A percentile compares a stretch with the other conserved stretches of the same genome.
phyloP scores from a whole-genome alignment of 2,888 invertebrate genomes.

The Coenonympha glycerion region DNA sequence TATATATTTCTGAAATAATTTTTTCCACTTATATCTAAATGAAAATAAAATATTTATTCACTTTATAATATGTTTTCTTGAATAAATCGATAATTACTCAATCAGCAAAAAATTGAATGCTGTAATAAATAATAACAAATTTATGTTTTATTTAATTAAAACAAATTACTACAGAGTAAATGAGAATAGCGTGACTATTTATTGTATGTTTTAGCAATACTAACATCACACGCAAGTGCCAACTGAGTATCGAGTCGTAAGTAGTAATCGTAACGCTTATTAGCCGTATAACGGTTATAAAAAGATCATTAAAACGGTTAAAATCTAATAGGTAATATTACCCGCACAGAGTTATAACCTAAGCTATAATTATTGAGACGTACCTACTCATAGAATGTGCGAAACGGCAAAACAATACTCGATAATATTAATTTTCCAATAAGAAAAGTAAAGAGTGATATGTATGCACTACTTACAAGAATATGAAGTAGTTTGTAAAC shows the following conservation, averaged over 20 bases:
- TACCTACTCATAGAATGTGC: conserved; percentile 2
- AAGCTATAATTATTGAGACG: not conserved
- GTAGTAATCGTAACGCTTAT: conserved; percentile 33
- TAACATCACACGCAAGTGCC: too few species aligned
- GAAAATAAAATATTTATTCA: too few species aligned
- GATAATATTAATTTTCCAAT: not conserved
- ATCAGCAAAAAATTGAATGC: too few species aligned
- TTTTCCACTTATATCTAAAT: too few species aligned
- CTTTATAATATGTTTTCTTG: too few species aligned
- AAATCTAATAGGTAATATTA: conserved; percentile 15
- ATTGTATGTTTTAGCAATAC: too few species aligned
- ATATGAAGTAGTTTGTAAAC: not conserved
- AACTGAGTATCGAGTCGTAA: not conserved
- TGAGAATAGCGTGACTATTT: too few species aligned
- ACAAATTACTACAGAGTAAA: too few species aligned
- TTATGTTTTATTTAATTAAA: too few species aligned
- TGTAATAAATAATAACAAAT: too few species aligned
- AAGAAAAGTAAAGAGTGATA: not conserved
- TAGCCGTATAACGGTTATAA: conserved; percentile 29
- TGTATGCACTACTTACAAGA: not conserved
- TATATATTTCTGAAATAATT: too few species aligned
- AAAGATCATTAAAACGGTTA: conserved; percentile 18
- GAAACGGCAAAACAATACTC: conserved; percentile 8
- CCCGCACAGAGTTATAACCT: conserved; percentile 1
- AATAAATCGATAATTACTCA: too few species aligned